Conservation (phyloP, 2,888 invertebrate species). For the Apodemia duryi region DNA sequence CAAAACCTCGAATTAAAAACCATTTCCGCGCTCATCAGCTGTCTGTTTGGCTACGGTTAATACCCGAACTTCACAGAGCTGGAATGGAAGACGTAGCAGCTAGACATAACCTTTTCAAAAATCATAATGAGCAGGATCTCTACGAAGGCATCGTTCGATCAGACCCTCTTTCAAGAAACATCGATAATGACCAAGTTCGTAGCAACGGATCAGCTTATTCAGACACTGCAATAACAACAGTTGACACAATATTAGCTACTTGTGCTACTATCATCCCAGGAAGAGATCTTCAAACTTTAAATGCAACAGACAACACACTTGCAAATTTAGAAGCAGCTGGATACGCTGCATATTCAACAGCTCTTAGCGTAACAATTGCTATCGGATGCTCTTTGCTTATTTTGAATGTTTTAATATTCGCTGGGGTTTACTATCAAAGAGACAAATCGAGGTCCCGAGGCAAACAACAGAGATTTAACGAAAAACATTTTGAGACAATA, state of each 20-base stretch:
- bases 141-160: slow-evolving; percentile 94
- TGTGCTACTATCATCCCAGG: slow-evolving; percentile 83
- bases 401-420: slow-evolving; percentile 90
- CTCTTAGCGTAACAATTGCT: slow-evolving; percentile 87
- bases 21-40: slow-evolving; percentile 97
- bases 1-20: slow-evolving; percentile 94
- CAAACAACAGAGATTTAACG: slow-evolving; percentile 86
- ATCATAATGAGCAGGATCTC: slow-evolving; percentile 91
- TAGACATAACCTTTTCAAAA: slow-evolving; percentile 92
- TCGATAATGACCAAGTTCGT: slow-evolving; percentile 80
- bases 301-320: slow-evolving; percentile 84
- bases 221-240: slow-evolving; percentile 83
- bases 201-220: slow-evolving; percentile 73
- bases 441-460: slow-evolving; percentile 85
- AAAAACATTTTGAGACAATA: slow-evolving; percentile 86
- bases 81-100: slow-evolving; percentile 94
- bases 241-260: slow-evolving; percentile 84
- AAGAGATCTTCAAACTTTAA: slow-evolving; percentile 70
- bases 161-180: slow-evolving; percentile 86
- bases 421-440: slow-evolving; percentile 90
- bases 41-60: slow-evolving; percentile 95
- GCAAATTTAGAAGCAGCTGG: slow-evolving; percentile 90
- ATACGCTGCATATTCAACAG: slow-evolving; percentile 87
- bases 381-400: slow-evolving; percentile 90
- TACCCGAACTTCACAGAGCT: slow-evolving; percentile 93